Percentiles rank a stretch among this genome's conserved stretches.
These are phyloP conservation scores for Eurosta solidaginis DNA, from an alignment of 1,140 invertebrate species.

Conservation along the genomic window DNA sequence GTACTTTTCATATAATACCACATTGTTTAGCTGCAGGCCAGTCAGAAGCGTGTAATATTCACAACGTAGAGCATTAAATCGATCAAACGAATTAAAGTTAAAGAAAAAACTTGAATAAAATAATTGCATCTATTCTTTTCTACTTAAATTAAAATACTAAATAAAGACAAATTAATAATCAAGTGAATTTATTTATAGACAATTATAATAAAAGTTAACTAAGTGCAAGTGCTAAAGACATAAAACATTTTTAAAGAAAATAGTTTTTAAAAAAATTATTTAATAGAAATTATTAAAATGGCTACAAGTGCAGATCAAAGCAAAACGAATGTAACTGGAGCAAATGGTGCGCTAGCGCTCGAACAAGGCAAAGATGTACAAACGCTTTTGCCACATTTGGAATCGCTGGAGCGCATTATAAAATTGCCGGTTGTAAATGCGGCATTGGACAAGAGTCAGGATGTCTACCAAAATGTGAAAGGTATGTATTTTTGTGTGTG, in stretches of 20 bases:
- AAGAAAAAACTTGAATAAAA: not conserved
- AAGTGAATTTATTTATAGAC: not conserved
- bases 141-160: not conserved
- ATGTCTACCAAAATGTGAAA: slow-evolving; percentile 66
- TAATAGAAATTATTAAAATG: slow-evolving; percentile 28
- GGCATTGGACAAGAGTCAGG: slow-evolving; percentile 63
- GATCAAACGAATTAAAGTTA: not conserved
- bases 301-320: slow-evolving; percentile 24
- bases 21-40: not conserved
- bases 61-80: not conserved
- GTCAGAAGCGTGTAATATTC: slow-evolving; percentile 25
- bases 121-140: not conserved
- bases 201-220: not conserved
- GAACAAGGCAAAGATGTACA: slow-evolving; percentile 53
- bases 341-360: slow-evolving; percentile 39
- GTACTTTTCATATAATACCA: slow-evolving; percentile 22
- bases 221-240: not conserved
- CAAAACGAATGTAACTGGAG: slow-evolving; percentile 40
- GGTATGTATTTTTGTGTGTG: slow-evolving; percentile 42
- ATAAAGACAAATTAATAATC: not conserved
- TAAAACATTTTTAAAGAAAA: not conserved
- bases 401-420: slow-evolving; percentile 64
- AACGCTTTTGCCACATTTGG: slow-evolving; percentile 62
- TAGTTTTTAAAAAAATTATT: slow-evolving; percentile 12
- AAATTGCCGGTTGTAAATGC: slow-evolving; percentile 65